Base-by-base conservation (phyloP, 2,113 vertebrate genomes). In the Rallus limicola region DNA sequence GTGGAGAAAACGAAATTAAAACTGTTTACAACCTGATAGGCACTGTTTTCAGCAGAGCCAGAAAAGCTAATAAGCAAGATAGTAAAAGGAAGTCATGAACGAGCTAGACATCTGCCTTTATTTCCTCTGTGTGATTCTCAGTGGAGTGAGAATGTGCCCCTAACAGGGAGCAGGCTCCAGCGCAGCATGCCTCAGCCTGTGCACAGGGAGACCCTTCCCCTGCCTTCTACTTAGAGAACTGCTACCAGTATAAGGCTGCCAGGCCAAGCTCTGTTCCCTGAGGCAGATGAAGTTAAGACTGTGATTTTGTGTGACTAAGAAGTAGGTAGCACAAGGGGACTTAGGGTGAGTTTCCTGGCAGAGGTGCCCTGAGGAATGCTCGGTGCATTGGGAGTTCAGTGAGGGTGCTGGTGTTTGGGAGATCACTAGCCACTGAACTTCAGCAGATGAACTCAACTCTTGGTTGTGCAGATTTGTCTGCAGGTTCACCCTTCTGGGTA, bases 1-100 rank as follows among this genome's bases (percentile, higher is more conserved):
- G 34, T 58, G 64, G 77, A 40, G 36, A 84, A 94, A 82, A 89
- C 18, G 34, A 91, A 91, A 82, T 89, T 79, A 71, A 76, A 95
- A 58, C 65, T 56, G 38, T 78, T 96, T 28, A 50, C 81, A 84
- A 25, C 62, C 48, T 95, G 74, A 79, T 92, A 42, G 23, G 26
- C 74, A 26, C 60, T 82, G 77, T 71, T 69, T 48, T 62, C 83
- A 72, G 62, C 81, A 50, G 48, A 84, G 62, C 38, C 65, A 68
- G 91, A 71, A 67, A 78, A 86, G 38, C 68, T 91, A 58, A 58
- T 75, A 83, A 84, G 72, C 34, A 78, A 65, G 21, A 48, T 16
- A 23, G 36, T 56, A 79, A 76, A 84, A 92, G 63, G 63, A 92
- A 69, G 76, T 82, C 5, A 60, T 15, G 62, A 82, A 82, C 59